Conservation (phyloP, 2,888 invertebrate genomes). For the Drosophila phalerata region DNA sequence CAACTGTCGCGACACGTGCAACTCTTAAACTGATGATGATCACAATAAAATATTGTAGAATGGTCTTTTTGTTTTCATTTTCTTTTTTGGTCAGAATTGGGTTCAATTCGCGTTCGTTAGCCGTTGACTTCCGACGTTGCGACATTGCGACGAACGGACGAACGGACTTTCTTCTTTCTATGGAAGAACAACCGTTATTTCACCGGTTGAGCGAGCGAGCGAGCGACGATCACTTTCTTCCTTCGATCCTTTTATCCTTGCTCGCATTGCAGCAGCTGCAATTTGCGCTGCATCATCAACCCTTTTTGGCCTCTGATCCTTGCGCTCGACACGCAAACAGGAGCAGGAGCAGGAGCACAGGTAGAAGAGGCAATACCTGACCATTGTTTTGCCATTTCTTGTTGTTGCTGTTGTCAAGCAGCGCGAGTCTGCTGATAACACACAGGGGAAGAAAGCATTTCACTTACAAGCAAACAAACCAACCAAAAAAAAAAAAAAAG, state of each 20-base stretch:
- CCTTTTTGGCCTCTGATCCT: constrained; percentile 37
- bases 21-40: constrained; percentile 13
- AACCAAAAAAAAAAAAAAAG: not conserved
- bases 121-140: not conserved
- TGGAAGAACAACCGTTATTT: constrained; percentile 42
- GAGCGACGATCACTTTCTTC: constrained; percentile 48
- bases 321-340: constrained; percentile 42
- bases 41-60: constrained; percentile 15
- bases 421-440: constrained; percentile 23
- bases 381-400: constrained; percentile 31
- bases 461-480: constrained; percentile 35
- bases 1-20: constrained; percentile 53
- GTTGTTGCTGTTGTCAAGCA: constrained; percentile 26
- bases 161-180: constrained; percentile 34
- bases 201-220: constrained; percentile 33
- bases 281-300: constrained; percentile 26
- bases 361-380: constrained; percentile 24
- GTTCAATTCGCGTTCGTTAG: constrained; percentile 10
- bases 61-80: not conserved
- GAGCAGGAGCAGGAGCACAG: constrained; percentile 11
- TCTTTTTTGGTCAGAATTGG: not conserved
- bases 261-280: constrained; percentile 44
- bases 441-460: constrained; percentile 66
- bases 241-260: constrained; percentile 43
- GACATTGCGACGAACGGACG: not conserved